Percentiles rank a stretch among this genome's conserved stretches.
phyloP scores from a whole-genome alignment of 2,888 invertebrate genomes.

The Lobophora halterata region DNA sequence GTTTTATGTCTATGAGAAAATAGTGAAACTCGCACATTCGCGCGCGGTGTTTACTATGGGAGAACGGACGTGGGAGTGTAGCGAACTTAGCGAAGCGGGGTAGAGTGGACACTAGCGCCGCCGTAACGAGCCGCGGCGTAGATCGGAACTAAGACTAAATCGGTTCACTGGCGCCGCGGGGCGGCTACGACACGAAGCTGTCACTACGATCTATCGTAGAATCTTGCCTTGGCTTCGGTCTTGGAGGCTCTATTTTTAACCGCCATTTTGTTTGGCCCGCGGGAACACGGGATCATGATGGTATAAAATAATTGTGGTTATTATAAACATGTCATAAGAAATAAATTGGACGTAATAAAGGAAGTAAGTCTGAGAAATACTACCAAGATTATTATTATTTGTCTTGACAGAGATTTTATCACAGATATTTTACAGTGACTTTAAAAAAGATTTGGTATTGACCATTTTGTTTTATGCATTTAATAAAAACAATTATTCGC shows the following conservation, averaged over 20 bases:
- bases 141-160: conserved; percentile 57
- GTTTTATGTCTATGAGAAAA: conserved; percentile 52
- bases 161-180: conserved; percentile 39
- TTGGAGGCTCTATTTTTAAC: conserved; percentile 43
- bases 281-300: conserved; percentile 40
- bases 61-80: conserved; percentile 74
- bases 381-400: too few species aligned
- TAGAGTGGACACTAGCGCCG: conserved; percentile 53
- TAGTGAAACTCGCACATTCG: conserved; percentile 50
- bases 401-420: conserved; percentile 1
- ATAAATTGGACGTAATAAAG: conserved; percentile 28
- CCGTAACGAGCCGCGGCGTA: conserved; percentile 47
- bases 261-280: conserved; percentile 71
- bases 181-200: conserved; percentile 51
- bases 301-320: conserved; percentile 47
- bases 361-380: conserved; percentile 13
- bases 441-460: too few species aligned
- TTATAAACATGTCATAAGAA: conserved; percentile 40
- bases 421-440: too few species aligned
- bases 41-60: conserved; percentile 69
- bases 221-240: conserved; percentile 25
- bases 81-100: conserved; percentile 45
- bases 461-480: too few species aligned
- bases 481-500: too few species aligned
- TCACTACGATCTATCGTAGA: conserved; percentile 37